Evolutionary conservation across 2,113 vertebrate species (phyloP).

Genomic region (Oceanites oceanicus): DNA sequence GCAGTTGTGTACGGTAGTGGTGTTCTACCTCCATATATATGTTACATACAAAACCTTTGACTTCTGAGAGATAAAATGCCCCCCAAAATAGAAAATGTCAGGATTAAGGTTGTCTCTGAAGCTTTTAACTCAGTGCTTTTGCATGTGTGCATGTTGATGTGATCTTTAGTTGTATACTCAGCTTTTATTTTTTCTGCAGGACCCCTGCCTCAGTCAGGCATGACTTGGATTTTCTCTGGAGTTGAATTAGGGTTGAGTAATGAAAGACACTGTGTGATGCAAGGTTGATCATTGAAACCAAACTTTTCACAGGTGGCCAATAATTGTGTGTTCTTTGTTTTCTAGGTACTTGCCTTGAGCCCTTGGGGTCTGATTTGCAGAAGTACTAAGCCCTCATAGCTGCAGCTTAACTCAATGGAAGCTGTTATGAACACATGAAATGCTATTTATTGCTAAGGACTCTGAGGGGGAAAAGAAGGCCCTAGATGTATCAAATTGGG

Average conservation of each 20-base stretch:
- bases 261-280: neutral
- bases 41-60: neutral
- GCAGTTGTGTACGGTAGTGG: neutral
- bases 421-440: slow-evolving; percentile 22
- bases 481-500: neutral
- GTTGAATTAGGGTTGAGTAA: slow-evolving; percentile 24
- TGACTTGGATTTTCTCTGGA: neutral
- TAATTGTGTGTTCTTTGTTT: slow-evolving; percentile 48
- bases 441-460: slow-evolving; percentile 17
- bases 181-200: slow-evolving; percentile 18
- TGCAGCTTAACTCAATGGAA: slow-evolving; percentile 31
- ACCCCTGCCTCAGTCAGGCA: neutral
- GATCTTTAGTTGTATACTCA: neutral
- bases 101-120: neutral
- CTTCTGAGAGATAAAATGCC: neutral
- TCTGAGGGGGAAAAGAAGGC: neutral
- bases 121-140: neutral
- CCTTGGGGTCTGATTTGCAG: slow-evolving; percentile 49
- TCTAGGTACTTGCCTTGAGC: slow-evolving; percentile 19
- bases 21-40: neutral
- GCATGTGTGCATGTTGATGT: neutral
- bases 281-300: slow-evolving; percentile 40
- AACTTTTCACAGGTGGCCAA: slow-evolving; percentile 32
- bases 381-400: slow-evolving; percentile 8
- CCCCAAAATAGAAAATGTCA: neutral